Percentiles rank a stretch among this genome's conserved stretches.
Conservation (phyloP, 2,888 invertebrate species). For the Eupithecia abbreviata region DNA sequence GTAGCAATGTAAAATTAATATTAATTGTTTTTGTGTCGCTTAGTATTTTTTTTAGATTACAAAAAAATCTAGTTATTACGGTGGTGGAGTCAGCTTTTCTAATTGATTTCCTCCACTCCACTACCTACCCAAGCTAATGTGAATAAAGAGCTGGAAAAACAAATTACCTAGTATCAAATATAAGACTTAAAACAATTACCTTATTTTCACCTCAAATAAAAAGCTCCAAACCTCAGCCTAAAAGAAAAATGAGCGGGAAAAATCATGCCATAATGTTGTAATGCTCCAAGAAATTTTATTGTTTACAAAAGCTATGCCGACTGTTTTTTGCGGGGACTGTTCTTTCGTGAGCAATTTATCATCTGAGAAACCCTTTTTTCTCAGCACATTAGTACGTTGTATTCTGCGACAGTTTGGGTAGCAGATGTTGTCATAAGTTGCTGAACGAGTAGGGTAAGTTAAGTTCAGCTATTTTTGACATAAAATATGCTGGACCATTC, state of each 20-base stretch:
- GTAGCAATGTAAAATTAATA: too few relatives aligned
- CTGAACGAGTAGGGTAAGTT: constrained; percentile 9
- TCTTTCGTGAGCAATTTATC: constrained; percentile 56
- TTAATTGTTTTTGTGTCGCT: too few relatives aligned
- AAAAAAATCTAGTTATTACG: too few relatives aligned
- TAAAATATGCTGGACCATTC: too few relatives aligned
- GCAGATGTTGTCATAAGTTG: constrained; percentile 23
- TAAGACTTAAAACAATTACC: constrained; percentile 1
- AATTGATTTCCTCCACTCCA: too few relatives aligned
- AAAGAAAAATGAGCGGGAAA: constrained; percentile 30
- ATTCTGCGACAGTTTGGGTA: constrained; percentile 52
- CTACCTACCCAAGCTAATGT: too few relatives aligned
- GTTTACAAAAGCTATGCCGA: constrained; percentile 49
- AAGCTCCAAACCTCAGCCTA: neutral
- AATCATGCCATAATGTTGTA: constrained; percentile 49
- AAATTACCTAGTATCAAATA: neutral
- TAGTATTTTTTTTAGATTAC: too few relatives aligned
- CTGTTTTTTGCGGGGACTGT: constrained; percentile 48
- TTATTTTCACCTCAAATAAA: neutral
- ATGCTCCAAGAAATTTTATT: constrained; percentile 49
- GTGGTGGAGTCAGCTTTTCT: too few relatives aligned
- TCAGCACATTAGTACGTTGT: constrained; percentile 53
- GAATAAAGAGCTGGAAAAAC: too few relatives aligned
- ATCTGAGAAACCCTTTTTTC: constrained; percentile 56
- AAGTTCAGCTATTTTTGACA: neutral